Conservation (phyloP, 2,113 vertebrate genomes). For the Toxostoma redivivum region DNA sequence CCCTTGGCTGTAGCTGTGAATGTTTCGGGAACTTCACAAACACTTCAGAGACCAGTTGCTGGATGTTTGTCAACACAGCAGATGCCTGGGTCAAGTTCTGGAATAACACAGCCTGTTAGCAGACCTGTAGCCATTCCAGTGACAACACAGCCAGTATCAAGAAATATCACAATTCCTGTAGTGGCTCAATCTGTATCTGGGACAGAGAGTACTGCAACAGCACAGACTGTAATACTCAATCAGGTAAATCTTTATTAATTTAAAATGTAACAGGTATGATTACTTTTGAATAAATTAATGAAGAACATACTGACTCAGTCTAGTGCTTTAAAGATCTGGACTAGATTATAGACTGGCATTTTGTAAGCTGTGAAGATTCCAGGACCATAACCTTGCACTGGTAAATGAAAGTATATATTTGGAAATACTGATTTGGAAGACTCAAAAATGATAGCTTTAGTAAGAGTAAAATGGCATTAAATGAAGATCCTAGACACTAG, state of each 20-base stretch:
- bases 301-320: background rate
- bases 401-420: background rate
- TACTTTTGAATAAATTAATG: background rate
- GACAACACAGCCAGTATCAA: constrained; percentile 50
- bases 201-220: constrained; percentile 65
- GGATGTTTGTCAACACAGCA: constrained; percentile 58
- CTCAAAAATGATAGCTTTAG: background rate
- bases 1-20: constrained; percentile 69
- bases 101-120: constrained; percentile 49
- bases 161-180: constrained; percentile 56
- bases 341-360: background rate
- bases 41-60: constrained; percentile 39
- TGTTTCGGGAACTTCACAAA: constrained; percentile 51
- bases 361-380: background rate
- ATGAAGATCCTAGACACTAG: background rate
- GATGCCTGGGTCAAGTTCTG: constrained; percentile 50
- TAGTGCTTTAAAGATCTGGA: background rate
- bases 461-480: background rate
- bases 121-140: constrained; percentile 62
- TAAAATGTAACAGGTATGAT: background rate
- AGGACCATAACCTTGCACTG: background rate
- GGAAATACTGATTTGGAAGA: background rate
- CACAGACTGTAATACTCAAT: constrained; percentile 75
- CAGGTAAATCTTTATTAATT: constrained; percentile 72
- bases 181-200: constrained; percentile 56